phyloP scores from a whole-genome alignment of 1,140 invertebrate genomes.

The Drosophila subpulchrella region DNA sequence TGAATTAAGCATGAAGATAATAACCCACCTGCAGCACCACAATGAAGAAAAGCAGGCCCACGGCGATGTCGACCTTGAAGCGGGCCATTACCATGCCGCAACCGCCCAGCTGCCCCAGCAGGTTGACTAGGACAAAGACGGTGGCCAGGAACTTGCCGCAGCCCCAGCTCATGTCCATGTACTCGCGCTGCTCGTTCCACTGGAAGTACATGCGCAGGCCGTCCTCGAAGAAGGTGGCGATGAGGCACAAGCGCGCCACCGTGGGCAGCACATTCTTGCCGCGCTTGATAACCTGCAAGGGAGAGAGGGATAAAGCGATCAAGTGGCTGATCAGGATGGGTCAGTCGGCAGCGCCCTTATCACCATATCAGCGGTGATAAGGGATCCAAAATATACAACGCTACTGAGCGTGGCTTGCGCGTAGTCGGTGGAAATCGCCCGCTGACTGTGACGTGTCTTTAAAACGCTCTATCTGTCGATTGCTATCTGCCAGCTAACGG shows the following conservation, averaged over 20 bases:
- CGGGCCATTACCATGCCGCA: constrained; percentile 97
- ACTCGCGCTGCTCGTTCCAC: constrained; percentile 99
- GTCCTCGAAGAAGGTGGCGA: constrained; percentile 99
- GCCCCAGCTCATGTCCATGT: constrained; percentile 99
- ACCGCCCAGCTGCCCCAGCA: constrained; percentile 97
- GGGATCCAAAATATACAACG: constrained; percentile 47
- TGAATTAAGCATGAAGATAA: not conserved
- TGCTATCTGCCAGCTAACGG: constrained; percentile 60
- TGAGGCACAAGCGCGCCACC: constrained; percentile 97
- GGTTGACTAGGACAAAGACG: constrained; percentile 96
- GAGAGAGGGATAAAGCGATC: not conserved
- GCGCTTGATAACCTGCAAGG: constrained; percentile 93
- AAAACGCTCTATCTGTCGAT: constrained; percentile 43
- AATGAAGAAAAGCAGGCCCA: constrained; percentile 97
- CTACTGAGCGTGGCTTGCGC: constrained; percentile 63
- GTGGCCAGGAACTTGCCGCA: constrained; percentile 96
- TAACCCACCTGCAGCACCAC: constrained; percentile 94
- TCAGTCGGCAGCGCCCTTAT: too few relatives aligned
- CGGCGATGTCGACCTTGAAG: constrained; percentile 97
- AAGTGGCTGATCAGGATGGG: constrained; percentile 11
- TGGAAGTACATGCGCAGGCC: constrained; percentile 99
- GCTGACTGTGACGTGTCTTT: constrained; percentile 72
- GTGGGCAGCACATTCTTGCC: constrained; percentile 98
- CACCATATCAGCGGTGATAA: too few relatives aligned
- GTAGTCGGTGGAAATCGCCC: constrained; percentile 41